A percentile compares a stretch with the other conserved stretches of the same genome.
Conservation (phyloP, 2,888 invertebrate species). For the Tetragnatha montana region DNA sequence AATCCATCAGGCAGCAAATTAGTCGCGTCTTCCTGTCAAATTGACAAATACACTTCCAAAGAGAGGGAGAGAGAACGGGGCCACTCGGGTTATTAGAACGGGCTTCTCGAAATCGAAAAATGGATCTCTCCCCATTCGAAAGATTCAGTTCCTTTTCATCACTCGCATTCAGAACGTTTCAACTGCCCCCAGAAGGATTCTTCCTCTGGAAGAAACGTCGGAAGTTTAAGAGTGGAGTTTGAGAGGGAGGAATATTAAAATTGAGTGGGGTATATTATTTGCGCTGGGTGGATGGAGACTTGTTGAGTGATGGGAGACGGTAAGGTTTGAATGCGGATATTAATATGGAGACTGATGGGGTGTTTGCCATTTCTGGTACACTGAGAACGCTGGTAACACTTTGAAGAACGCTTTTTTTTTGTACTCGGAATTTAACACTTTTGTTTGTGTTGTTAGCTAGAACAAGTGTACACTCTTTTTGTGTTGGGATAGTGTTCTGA, state of each 20-base stretch:
- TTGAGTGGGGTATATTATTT: background rate
- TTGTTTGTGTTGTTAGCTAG: too few relatives aligned
- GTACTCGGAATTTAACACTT: too few relatives aligned
- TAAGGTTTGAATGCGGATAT: too few relatives aligned
- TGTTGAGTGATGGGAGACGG: background rate
- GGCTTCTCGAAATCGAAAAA: conserved; percentile 13
- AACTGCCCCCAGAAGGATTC: background rate
- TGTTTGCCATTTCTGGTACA: too few relatives aligned
- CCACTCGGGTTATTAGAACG: conserved; percentile 25
- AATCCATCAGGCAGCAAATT: conserved; percentile 43
- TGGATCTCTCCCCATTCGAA: background rate
- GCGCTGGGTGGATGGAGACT: background rate
- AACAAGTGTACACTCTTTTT: too few relatives aligned
- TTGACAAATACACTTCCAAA: conserved; percentile 27
- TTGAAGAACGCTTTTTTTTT: too few relatives aligned
- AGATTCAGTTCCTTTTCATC: background rate
- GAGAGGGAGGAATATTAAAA: background rate
- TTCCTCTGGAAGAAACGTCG: background rate
- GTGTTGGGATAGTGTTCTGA: too few relatives aligned
- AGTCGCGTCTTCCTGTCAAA: conserved; percentile 40
- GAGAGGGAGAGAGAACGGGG: background rate
- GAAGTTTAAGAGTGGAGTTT: background rate
- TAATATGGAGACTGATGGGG: too few relatives aligned
- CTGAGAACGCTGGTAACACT: too few relatives aligned
- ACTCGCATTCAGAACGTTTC: background rate